These are phyloP conservation scores for Zaprionus inermis DNA, from an alignment of 1,140 invertebrate genomes.

Conservation along the genomic window DNA sequence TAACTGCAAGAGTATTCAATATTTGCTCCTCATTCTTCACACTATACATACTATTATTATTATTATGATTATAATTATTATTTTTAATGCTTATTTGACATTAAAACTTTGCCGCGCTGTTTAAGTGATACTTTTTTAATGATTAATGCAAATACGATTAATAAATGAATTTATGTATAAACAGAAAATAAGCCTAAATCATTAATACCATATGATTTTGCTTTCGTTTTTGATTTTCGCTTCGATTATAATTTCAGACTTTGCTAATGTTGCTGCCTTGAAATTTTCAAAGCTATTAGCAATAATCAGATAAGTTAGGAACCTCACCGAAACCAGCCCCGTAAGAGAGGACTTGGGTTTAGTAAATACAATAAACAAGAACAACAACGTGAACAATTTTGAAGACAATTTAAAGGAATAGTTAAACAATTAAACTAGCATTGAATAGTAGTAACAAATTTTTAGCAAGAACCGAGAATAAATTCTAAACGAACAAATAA, in stretches of 20 bases:
- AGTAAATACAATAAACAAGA: constrained; percentile 27
- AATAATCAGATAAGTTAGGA: neutral
- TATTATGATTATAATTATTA: constrained; percentile 32
- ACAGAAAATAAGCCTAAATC: constrained; percentile 72
- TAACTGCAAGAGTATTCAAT: constrained; percentile 22
- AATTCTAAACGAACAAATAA: constrained; percentile 57
- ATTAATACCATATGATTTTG: constrained; percentile 63
- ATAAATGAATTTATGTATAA: constrained; percentile 81
- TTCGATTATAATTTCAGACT: constrained; percentile 17
- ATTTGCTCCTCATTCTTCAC: constrained; percentile 23
- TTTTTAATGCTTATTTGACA: constrained; percentile 55
- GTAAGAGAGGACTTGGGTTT: constrained; percentile 9
- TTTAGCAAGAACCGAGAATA: constrained; percentile 51
- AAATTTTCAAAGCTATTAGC: neutral
- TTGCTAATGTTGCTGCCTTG: constrained; percentile 19
- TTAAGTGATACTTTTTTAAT: constrained; percentile 75
- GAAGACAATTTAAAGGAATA: constrained; percentile 40
- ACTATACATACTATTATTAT: neutral
- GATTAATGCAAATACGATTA: constrained; percentile 54
- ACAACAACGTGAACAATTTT: constrained; percentile 34
- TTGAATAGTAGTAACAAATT: constrained; percentile 50
- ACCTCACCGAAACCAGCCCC: constrained; percentile 32
- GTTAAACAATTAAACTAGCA: constrained; percentile 53
- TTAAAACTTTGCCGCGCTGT: constrained; percentile 65
- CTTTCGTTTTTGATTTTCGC: constrained; percentile 18